Base-by-base conservation (phyloP, 2,888 invertebrate genomes). In the Calliphora vomitoria region DNA sequence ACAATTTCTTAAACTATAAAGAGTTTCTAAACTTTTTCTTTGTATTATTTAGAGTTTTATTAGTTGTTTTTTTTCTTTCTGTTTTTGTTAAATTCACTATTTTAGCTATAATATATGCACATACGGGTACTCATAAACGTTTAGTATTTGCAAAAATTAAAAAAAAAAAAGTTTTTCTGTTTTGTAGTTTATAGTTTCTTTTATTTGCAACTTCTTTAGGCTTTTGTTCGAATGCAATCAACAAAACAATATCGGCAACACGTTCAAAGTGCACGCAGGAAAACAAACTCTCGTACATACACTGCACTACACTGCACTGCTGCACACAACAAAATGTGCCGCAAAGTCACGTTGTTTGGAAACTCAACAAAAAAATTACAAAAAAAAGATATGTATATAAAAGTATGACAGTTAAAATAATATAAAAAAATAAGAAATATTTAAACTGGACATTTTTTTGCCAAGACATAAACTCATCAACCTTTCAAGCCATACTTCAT, bases 181-280 rank as follows among this genome's bases (percentile, higher is more conserved):
- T 66, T 44, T 66, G 20, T 25, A 25, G 25, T 44, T 68, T 10
- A 20, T 8, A 20, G 18, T 55, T 55, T 71, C 55, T 83, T 78
- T 83, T 83, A 71, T 78, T 71, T 78, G 83, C 71, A 71, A 83
- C 83, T 83, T 78, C 80, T 79, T 79, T 38, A 38, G 85, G 80
- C 87, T 85, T 87, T 85, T 85, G 85, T 85, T 82, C 71, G 81
- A 87, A 79, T 85, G 87, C 87, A 87, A 87, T 87, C 87, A 82
- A 82, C 50, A 25, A 82, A 79, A 78, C 82, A 82, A 75, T 87
- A 87, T 87, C 87, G 85, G 87, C 87, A 82, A 87, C 87, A 87
- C 87, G 87, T 87, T 87, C 85, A 87, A 87, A 87, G 87, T 87
- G 87, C 87, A 87, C 74, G 85, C 87, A 82, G 87, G 82, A 78